These are phyloP conservation scores for Eurosta solidaginis DNA, from an alignment of 1,140 invertebrate genomes.

Conservation along the genomic window DNA sequence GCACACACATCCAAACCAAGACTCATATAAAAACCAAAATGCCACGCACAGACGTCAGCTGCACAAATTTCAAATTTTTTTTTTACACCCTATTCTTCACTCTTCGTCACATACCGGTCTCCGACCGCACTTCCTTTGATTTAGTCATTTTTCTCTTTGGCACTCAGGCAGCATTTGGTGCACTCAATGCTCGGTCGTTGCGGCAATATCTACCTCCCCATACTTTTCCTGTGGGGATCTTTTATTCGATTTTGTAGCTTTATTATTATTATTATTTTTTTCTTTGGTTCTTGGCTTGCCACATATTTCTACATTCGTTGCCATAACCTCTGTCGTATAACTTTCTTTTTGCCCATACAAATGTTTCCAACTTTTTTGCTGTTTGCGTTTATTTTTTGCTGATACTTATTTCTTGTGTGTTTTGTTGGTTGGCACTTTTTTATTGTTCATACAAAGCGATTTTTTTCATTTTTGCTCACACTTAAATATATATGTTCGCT, in stretches of 20 bases:
- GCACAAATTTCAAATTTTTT: slow-evolving; percentile 57
- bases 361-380: slow-evolving; percentile 28
- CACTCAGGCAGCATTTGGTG: slow-evolving; percentile 34
- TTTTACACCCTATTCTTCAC: slow-evolving; percentile 51
- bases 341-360: slow-evolving; percentile 22
- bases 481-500: background rate
- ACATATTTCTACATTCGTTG: slow-evolving; percentile 13
- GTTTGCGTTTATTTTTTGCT: slow-evolving; percentile 21
- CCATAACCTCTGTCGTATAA: slow-evolving; percentile 14
- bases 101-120: slow-evolving; percentile 42
- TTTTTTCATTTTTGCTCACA: slow-evolving; percentile 16
- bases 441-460: slow-evolving; percentile 3
- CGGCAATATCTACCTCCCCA: slow-evolving; percentile 42
- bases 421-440: slow-evolving; percentile 30
- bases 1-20: slow-evolving; percentile 1
- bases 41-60: slow-evolving; percentile 47
- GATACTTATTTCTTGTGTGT: slow-evolving; percentile 7
- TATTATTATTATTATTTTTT: slow-evolving; percentile 1
- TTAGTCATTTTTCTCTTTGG: slow-evolving; percentile 55
- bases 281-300: slow-evolving; percentile 2
- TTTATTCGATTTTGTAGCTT: slow-evolving; percentile 29
- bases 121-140: slow-evolving; percentile 58
- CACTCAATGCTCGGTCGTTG: slow-evolving; percentile 15
- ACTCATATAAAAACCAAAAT: slow-evolving; percentile 29
- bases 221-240: slow-evolving; percentile 44